Conservation (phyloP, 1,140 invertebrate genomes). For the Bombus waltoni region DNA sequence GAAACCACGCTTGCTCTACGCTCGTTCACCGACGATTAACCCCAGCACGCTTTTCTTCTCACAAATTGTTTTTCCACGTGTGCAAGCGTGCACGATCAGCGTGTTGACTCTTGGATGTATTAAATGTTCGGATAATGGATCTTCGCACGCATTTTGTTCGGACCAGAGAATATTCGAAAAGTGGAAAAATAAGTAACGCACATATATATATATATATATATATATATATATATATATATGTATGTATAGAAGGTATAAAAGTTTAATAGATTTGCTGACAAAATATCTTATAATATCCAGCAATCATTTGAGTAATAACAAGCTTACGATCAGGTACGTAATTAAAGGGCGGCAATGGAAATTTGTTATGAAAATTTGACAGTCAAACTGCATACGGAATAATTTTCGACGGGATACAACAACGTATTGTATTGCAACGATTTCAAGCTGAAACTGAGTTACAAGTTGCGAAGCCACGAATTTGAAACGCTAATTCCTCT, state of each 20-base stretch:
- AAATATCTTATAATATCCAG: too few relatives aligned
- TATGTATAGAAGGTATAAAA: background rate
- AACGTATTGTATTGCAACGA: background rate
- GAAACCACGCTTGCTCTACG: background rate
- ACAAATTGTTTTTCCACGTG: background rate
- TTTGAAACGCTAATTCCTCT: background rate
- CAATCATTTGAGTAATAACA: background rate
- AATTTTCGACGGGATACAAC: background rate
- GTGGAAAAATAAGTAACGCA: too few relatives aligned
- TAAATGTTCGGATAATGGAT: too few relatives aligned
- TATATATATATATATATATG: too few relatives aligned
- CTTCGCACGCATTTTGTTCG: too few relatives aligned
- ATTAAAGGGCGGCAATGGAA: background rate
- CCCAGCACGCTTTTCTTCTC: slow-evolving; percentile 9
- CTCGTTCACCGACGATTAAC: slow-evolving; percentile 16
- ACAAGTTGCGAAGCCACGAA: background rate
- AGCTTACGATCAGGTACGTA: too few relatives aligned
- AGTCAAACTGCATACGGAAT: background rate
- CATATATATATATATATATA: too few relatives aligned
- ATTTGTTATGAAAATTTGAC: background rate
- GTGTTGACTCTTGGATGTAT: too few relatives aligned
- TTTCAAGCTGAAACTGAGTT: background rate
- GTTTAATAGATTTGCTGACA: background rate
- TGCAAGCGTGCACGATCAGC: too few relatives aligned
- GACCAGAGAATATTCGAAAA: too few relatives aligned